These are phyloP conservation scores for Heliconius sara DNA, from an alignment of 2,888 invertebrate species.

Conservation along the genomic window DNA sequence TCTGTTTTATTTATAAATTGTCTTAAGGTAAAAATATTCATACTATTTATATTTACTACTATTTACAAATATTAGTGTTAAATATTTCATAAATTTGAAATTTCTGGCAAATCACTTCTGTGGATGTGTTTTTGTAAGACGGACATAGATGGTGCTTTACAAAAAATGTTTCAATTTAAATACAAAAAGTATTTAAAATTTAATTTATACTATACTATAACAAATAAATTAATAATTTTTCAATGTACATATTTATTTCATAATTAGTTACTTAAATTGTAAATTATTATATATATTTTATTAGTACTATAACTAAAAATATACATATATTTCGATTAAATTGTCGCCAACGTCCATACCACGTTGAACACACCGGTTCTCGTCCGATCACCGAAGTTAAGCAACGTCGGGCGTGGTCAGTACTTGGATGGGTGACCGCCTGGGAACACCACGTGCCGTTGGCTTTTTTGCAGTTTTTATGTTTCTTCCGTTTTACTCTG, in stretches of 20 bases:
- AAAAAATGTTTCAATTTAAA: too few relatives aligned
- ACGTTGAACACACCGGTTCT: constrained; percentile 49
- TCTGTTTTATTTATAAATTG: neutral
- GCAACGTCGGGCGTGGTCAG: constrained; percentile 66
- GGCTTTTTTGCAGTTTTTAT: constrained; percentile 23
- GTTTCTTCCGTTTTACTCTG: neutral
- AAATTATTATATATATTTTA: neutral
- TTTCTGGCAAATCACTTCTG: neutral
- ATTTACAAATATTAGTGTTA: neutral
- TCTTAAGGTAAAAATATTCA: neutral
- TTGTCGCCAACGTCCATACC: constrained; percentile 35
- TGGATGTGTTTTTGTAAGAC: neutral
- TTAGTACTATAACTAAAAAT: neutral
- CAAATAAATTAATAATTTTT: too few relatives aligned
- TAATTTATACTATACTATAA: too few relatives aligned
- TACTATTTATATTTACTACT: neutral
- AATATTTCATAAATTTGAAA: neutral
- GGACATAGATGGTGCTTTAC: neutral
- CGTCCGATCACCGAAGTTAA: constrained; percentile 56
- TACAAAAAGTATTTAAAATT: too few relatives aligned
- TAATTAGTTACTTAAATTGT: too few relatives aligned
- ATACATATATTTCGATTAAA: neutral
- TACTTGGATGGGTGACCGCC: constrained; percentile 71
- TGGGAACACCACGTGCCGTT: constrained; percentile 59
- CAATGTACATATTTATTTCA: too few relatives aligned